Conservation (phyloP, 2,888 invertebrate species). For the Cosmia pyralina region DNA sequence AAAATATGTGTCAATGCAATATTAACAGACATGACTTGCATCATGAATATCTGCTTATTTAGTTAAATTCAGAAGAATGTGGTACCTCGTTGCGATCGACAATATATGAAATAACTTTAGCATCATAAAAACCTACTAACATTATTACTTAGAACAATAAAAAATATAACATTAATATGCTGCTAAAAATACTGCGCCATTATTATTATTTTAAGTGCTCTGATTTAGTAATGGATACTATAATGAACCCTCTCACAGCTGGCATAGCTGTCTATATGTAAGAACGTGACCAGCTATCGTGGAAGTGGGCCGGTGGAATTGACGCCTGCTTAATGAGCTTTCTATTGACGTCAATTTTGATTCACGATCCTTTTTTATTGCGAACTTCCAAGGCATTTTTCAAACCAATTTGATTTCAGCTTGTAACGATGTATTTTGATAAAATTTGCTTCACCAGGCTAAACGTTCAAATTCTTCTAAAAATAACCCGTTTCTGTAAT, state of each 20-base stretch:
- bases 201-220: background rate
- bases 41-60: background rate
- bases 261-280: conserved; percentile 15
- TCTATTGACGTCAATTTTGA: conserved; percentile 57
- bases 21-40: too few relatives aligned
- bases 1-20: too few relatives aligned
- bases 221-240: background rate
- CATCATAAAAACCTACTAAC: background rate
- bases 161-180: background rate
- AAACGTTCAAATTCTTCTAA: background rate
- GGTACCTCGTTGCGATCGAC: background rate
- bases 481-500: background rate
- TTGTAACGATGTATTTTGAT: conserved; percentile 20
- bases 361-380: conserved; percentile 51
- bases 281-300: conserved; percentile 4
- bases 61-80: background rate
- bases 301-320: conserved; percentile 32
- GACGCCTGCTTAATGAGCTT: conserved; percentile 47
- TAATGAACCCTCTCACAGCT: conserved; percentile 4
- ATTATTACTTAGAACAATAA: conserved; percentile 4
- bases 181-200: background rate
- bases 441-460: conserved; percentile 1
- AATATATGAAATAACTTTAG: background rate
- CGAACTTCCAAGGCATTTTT: conserved; percentile 16
- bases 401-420: conserved; percentile 37